A percentile compares a stretch with the other conserved stretches of the same genome.
Evolutionary conservation across 2,113 vertebrate species (phyloP).

Genomic region (Fukomys damarensis): DNA sequence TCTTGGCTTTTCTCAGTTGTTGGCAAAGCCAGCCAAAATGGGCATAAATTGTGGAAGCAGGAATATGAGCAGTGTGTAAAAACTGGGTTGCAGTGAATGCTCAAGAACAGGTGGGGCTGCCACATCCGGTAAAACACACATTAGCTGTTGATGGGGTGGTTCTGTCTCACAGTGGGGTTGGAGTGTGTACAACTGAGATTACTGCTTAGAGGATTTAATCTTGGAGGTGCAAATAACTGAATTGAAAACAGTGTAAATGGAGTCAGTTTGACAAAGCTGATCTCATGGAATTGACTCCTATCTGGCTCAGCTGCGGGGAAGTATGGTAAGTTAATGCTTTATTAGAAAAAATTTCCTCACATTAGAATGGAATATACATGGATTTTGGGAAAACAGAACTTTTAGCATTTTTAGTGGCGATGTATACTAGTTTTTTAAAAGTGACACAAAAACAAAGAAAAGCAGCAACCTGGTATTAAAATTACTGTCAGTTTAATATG

Average conservation of each 20-base stretch:
- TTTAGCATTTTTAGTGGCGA: not conserved
- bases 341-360: not conserved
- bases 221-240: not conserved
- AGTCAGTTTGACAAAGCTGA: not conserved
- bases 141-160: not conserved
- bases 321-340: not conserved
- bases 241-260: not conserved
- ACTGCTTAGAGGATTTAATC: not conserved
- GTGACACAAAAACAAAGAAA: constrained; percentile 8
- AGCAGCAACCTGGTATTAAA: not conserved
- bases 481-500: not conserved
- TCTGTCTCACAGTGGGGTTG: not conserved
- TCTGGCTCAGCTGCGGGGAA: not conserved
- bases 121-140: constrained; percentile 1
- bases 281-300: not conserved
- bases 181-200: not conserved
- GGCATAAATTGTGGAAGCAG: not conserved
- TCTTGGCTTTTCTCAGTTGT: constrained; percentile 44
- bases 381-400: not conserved
- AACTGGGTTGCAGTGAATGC: constrained; percentile 60
- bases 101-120: not conserved
- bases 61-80: constrained; percentile 64
- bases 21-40: constrained; percentile 38
- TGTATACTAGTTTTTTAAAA: not conserved
- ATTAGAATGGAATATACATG: not conserved